A percentile compares a stretch with the other conserved stretches of the same genome.
Conservation (phyloP, 2,113 vertebrate genomes). For the Riparia riparia region DNA sequence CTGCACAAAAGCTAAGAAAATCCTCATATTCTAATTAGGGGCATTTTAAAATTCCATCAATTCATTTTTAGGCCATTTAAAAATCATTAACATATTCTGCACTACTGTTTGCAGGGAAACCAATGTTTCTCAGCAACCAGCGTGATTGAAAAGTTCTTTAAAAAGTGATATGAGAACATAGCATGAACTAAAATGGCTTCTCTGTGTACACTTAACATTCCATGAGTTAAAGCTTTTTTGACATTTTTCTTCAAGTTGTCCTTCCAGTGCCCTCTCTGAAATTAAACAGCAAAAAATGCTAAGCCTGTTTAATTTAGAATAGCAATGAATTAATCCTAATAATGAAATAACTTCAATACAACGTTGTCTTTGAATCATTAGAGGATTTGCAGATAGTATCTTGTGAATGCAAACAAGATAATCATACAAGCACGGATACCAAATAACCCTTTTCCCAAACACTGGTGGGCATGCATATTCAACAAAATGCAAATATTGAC, state of each 20-base stretch:
- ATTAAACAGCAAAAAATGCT: conserved; percentile 44
- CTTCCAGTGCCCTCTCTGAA: conserved; percentile 30
- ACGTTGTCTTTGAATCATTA: conserved; percentile 69
- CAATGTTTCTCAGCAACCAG: background rate
- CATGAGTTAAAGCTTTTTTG: background rate
- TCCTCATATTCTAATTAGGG: background rate
- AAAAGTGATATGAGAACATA: background rate
- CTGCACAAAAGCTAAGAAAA: background rate
- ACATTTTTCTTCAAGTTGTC: conserved; percentile 1
- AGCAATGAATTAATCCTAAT: conserved; percentile 71
- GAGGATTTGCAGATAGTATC: conserved; percentile 73
- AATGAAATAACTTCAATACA: conserved; percentile 65
- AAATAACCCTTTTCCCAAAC: conserved; percentile 71
- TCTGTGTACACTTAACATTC: background rate
- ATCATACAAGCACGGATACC: conserved; percentile 69
- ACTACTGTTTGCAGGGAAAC: background rate
- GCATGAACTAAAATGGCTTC: background rate
- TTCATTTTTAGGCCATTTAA: background rate
- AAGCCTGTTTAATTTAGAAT: conserved; percentile 60
- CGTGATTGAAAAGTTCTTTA: background rate
- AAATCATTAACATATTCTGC: background rate
- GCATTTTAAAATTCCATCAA: background rate
- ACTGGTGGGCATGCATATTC: conserved; percentile 79
- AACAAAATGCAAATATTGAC: conserved; percentile 85
- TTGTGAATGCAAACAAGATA: conserved; percentile 77